Conservation (phyloP, 2,113 vertebrate genomes). For the Gymnorhina tibicen region DNA sequence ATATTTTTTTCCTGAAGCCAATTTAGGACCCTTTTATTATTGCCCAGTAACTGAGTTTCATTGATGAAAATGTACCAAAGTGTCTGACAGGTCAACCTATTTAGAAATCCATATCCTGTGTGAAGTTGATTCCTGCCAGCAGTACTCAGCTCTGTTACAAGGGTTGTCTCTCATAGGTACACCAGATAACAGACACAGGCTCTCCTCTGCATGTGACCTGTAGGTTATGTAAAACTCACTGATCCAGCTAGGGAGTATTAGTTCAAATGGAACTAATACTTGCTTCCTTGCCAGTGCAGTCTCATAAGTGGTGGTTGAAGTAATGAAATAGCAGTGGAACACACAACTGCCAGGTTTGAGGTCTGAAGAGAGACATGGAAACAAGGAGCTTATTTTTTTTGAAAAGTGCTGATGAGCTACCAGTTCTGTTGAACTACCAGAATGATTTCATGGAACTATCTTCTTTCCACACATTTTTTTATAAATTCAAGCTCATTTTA, state of each 20-base stretch:
- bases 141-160: not conserved
- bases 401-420: not conserved
- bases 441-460: not conserved
- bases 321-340: not conserved
- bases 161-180: not conserved
- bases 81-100: not conserved
- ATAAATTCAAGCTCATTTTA: not conserved
- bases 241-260: not conserved
- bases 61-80: not conserved
- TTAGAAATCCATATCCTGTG: not conserved
- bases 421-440: not conserved
- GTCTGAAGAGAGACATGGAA: not conserved
- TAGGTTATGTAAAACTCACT: not conserved
- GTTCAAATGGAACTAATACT: not conserved
- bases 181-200: not conserved
- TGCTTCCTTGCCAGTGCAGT: not conserved
- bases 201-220: not conserved
- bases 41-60: not conserved
- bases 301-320: not conserved
- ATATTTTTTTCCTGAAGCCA: not conserved
- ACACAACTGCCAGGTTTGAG: not conserved
- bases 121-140: not conserved
- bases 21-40: not conserved
- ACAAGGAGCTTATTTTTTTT: not conserved
- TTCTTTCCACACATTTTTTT: not conserved